Base-by-base conservation (phyloP, 2,888 invertebrate genomes). In the Drosophila melanosoma region DNA sequence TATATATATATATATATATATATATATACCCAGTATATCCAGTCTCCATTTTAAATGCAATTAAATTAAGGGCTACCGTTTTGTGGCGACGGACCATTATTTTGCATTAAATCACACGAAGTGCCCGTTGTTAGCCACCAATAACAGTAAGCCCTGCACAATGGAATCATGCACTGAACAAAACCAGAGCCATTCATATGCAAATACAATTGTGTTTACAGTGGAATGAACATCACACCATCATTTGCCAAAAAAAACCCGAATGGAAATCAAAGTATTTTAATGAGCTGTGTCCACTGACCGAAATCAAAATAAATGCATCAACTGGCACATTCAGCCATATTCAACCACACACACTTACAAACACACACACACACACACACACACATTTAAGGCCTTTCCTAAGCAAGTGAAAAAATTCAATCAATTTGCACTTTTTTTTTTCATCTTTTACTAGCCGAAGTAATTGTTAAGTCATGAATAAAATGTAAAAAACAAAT, bases 71-170 rank as follows among this genome's bases (percentile, higher is more conserved):
- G 62, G 69, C 79, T 74, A 58, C 54, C 66, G 40, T 10, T 29
- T 64, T 42, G 33, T 33, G 26, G 61, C 54, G 38, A 49, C 20
- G 35, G 64, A 59, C 73, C 68, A 81, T 78, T 78, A 76, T 78
- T 81, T 66, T 60, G 62, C 68, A 77, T 81, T 73, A 77, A 81
- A 77, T 73, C 73, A 36, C 59, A 36, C 36, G 54, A 56, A 75
- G 58, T 67, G 67, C 32, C 40, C 23, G 26, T 52, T 33, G 35
- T 67, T 56, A 58, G 65, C 49, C 51, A 51, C 48, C 57, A 63
- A 57, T 36, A 63, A 45, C 54, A 38, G 29, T 40, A 40, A 40
- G 57, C 42, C 42, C 26, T 2, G 38, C 17, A 57, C 57, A 42
- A 57, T 40, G 38, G 7, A n/a, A 29, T 26, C n/a, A 23, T 23